These are phyloP conservation scores for Brevimyrus niger DNA, from an alignment of 2,113 vertebrate genomes.

Conservation along the genomic window DNA sequence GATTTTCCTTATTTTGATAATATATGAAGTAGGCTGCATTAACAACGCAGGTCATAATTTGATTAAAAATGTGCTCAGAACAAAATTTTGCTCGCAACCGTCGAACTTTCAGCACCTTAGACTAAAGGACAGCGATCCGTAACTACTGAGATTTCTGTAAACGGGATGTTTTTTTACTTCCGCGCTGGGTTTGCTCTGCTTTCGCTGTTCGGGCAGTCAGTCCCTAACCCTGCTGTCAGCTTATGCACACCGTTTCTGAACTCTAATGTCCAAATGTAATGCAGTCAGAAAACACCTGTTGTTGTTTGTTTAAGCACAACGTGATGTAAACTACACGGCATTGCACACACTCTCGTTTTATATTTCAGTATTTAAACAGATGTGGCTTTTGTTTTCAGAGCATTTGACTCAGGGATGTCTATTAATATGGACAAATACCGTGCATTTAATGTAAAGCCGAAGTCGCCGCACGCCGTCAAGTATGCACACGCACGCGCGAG, in stretches of 20 bases:
- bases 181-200: not conserved
- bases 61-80: not conserved
- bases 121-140: slow-evolving; percentile 2
- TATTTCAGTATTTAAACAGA: slow-evolving; percentile 19
- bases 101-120: not conserved
- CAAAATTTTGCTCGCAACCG: not conserved
- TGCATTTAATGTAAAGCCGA: not conserved
- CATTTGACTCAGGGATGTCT: not conserved
- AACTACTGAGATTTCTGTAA: not conserved
- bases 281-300: slow-evolving; percentile 45
- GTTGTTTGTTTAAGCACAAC: slow-evolving; percentile 35
- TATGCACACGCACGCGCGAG: not conserved
- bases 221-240: not conserved
- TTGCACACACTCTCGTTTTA: slow-evolving; percentile 2
- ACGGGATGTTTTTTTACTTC: not conserved
- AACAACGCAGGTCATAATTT: not conserved
- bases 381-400: slow-evolving; percentile 9
- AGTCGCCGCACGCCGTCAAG: not conserved
- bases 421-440: not conserved
- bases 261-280: slow-evolving; percentile 15
- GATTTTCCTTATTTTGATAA: not conserved
- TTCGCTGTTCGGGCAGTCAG: not conserved
- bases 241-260: not conserved
- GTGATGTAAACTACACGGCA: slow-evolving; percentile 12
- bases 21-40: not conserved